A percentile compares a stretch with the other conserved stretches of the same genome.
Conservation (phyloP, 2,888 invertebrate species). For the Frankliniella intonsa region DNA sequence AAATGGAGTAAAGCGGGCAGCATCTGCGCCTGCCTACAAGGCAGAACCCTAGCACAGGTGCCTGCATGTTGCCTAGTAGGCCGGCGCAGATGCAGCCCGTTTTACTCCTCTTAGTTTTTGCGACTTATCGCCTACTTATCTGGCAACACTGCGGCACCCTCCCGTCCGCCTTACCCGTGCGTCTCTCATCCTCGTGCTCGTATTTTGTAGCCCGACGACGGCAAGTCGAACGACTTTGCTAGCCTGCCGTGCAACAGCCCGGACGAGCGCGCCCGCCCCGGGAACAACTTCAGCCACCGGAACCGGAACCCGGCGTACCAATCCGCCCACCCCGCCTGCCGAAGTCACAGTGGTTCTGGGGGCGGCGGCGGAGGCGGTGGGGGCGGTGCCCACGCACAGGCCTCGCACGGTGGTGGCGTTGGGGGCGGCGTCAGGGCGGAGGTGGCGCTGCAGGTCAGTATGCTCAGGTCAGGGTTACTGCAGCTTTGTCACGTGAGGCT, state of each 20-base stretch:
- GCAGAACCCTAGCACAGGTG: no score
- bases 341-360: background rate
- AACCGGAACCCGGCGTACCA: slow-evolving; percentile 71
- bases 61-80: no score
- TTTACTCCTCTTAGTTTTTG: no score
- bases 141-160: no score
- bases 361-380: background rate
- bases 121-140: no score
- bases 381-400: background rate
- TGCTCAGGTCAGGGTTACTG: background rate
- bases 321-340: slow-evolving; percentile 58
- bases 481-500: background rate
- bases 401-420: background rate
- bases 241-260: slow-evolving; percentile 54
- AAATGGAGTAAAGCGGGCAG: no score
- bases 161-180: no score
- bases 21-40: no score
- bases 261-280: slow-evolving; percentile 33
- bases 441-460: background rate
- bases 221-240: slow-evolving; percentile 52
- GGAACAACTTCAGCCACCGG: slow-evolving; percentile 60
- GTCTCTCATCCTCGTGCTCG: no score
- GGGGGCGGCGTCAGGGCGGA: background rate
- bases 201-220: slow-evolving; percentile 44
- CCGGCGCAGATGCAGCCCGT: no score